A percentile compares a stretch with the other conserved stretches of the same genome.
phyloP scores from a whole-genome alignment of 2,888 invertebrate species.

The Theretra japonica region DNA sequence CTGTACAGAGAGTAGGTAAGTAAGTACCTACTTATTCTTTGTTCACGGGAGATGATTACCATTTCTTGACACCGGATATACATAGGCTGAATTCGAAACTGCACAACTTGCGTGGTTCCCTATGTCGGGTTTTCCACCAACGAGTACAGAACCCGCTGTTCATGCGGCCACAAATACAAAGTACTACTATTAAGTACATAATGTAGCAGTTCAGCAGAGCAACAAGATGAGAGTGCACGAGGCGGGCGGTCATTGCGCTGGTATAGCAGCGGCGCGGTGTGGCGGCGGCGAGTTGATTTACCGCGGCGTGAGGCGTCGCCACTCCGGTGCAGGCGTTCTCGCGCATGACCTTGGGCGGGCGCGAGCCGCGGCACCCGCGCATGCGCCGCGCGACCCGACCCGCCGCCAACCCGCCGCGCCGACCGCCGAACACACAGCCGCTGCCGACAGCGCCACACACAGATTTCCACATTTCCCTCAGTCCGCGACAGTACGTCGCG shows the following conservation, averaged over 20 bases:
- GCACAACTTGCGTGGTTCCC: too few relatives aligned
- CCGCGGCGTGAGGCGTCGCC: neutral
- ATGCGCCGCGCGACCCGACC: slow-evolving; percentile 51
- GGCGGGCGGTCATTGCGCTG: neutral
- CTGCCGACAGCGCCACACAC: slow-evolving; percentile 46
- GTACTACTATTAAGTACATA: too few relatives aligned
- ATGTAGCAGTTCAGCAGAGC: too few relatives aligned
- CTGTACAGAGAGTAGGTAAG: too few relatives aligned
- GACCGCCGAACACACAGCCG: slow-evolving; percentile 40
- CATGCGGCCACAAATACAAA: too few relatives aligned
- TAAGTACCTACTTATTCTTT: too few relatives aligned
- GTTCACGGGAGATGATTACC: too few relatives aligned
- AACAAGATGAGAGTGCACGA: too few relatives aligned
- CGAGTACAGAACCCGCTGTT: too few relatives aligned
- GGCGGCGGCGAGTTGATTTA: neutral
- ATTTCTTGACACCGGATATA: too few relatives aligned
- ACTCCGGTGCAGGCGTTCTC: slow-evolving; percentile 37
- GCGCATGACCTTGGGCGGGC: slow-evolving; percentile 69
- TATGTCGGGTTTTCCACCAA: too few relatives aligned
- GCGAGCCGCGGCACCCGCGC: slow-evolving; percentile 47
- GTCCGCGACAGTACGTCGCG: slow-evolving; percentile 67
- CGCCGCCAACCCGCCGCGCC: slow-evolving; percentile 32
- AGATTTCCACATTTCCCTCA: slow-evolving; percentile 58
- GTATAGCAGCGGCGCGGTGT: neutral
- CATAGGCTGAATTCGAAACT: too few relatives aligned